These are phyloP conservation scores for Drosophila pandora DNA, from an alignment of 1,140 invertebrate genomes.

Conservation along the genomic window DNA sequence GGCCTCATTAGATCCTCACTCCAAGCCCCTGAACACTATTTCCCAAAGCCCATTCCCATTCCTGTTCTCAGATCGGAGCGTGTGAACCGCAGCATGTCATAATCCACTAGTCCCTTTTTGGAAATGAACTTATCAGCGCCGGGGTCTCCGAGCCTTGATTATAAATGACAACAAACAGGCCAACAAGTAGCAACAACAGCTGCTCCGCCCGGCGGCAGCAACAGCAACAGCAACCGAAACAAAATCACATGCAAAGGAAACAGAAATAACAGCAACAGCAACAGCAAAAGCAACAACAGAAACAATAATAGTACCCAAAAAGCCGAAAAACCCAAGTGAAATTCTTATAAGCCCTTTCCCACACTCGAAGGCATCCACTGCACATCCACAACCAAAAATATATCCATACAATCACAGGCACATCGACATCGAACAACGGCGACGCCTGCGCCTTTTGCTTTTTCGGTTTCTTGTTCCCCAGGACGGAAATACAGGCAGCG, in stretches of 20 bases:
- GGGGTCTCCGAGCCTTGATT: conserved; percentile 70
- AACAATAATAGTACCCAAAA: conserved; percentile 62
- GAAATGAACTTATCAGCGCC: conserved; percentile 76
- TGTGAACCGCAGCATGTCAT: conserved; percentile 78
- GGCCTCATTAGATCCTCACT: conserved; percentile 73
- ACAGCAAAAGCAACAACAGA: conserved; percentile 36
- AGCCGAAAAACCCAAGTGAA: conserved; percentile 76
- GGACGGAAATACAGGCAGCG: conserved; percentile 75
- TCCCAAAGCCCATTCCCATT: conserved; percentile 4
- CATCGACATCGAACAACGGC: conserved; percentile 40
- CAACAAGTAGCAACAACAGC: conserved; percentile 78
- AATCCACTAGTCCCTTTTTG: conserved; percentile 67
- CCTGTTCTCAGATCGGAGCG: conserved; percentile 48
- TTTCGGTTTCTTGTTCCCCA: conserved; percentile 39
- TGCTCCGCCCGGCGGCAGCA: conserved; percentile 40
- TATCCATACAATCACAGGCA: background rate
- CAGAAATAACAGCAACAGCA: conserved; percentile 58
- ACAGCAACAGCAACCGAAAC: conserved; percentile 14
- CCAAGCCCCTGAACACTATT: background rate
- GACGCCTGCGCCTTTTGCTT: conserved; percentile 64
- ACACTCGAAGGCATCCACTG: conserved; percentile 52
- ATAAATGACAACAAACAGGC: conserved; percentile 80
- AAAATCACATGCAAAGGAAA: conserved; percentile 74
- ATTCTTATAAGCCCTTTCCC: conserved; percentile 82
- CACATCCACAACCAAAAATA: no score